Percentiles rank a stretch among this genome's conserved stretches.
These are phyloP conservation scores for Archocentrus centrarchus DNA, from an alignment of 2,113 vertebrate genomes.

Conservation along the genomic window DNA sequence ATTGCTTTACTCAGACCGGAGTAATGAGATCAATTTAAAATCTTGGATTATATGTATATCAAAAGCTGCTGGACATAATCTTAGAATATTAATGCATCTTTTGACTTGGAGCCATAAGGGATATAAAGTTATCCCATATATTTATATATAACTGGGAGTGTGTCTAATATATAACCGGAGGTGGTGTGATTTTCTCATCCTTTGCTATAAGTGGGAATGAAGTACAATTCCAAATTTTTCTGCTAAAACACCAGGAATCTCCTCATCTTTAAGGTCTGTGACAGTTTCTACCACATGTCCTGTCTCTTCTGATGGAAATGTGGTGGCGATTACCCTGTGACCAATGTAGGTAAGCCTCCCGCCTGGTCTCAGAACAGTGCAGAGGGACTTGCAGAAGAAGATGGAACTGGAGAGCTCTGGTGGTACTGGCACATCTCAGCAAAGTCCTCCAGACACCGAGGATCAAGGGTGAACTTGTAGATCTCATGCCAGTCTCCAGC, in stretches of 20 bases:
- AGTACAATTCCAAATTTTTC: conserved; percentile 78
- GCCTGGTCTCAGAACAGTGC: conserved; percentile 65
- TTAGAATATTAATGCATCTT: neutral
- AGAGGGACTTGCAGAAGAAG: conserved; percentile 82
- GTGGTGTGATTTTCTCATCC: conserved; percentile 69
- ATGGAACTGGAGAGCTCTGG: conserved; percentile 78
- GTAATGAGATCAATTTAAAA: neutral
- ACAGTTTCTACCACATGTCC: conserved; percentile 33
- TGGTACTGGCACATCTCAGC: conserved; percentile 80
- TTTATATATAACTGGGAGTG: no score
- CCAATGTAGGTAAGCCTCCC: conserved; percentile 79
- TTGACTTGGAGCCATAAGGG: neutral
- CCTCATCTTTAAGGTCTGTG: conserved; percentile 71
- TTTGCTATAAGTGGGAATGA: conserved; percentile 70
- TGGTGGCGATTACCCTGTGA: conserved; percentile 63
- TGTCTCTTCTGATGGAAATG: conserved; percentile 38
- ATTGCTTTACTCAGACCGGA: neutral
- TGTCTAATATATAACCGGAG: conserved; percentile 62
- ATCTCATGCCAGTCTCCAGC: conserved; percentile 57
- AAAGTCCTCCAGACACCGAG: conserved; percentile 74
- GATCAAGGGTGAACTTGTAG: conserved; percentile 81
- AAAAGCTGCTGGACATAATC: neutral
- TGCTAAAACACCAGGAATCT: conserved; percentile 73
- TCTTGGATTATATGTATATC: no score
- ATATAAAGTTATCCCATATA: neutral